Base-by-base conservation (phyloP, 2,888 invertebrate genomes). In the Dryobota labecula region DNA sequence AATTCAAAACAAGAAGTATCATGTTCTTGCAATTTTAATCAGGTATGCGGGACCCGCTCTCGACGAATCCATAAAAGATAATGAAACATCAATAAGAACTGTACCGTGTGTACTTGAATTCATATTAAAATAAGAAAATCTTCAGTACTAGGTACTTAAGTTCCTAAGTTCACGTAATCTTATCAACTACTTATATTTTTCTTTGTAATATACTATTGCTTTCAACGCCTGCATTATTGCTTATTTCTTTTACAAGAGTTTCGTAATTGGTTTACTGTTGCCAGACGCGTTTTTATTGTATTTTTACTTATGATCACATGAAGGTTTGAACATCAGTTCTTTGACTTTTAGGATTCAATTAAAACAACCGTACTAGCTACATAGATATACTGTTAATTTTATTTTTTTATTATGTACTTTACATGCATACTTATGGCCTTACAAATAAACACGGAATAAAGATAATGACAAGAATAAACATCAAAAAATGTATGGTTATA, bases 151-250 rank as follows among this genome's bases (percentile, higher is more conserved):
- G n/a, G n/a, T n/a, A 67, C 72, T 73, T 57, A 66, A 27, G 24
- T 38, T 56, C 63, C 78, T 78, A 57, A 47, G 66, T 68, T 72
- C 54, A 66, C 51, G 27, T 61, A 66, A 70, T 65, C 68, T 51
- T n/a, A 66, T 73, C 70, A 65, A 7, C 64, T 76, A 70, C 27
- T 11, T 72, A 45, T 15, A 30, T 65, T 64, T 65, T 57, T 76
- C 65, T 73, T 83, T 73, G 63, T 67, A 69, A 80, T 66, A 60
- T 27, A 53, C 68, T 72, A 70, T 73, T 41, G 53, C 69, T 70
- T 60, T 70, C 41, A 53, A 38, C 20, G 43, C 20, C 43, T 76
- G 49, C 51, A 80, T 62, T 67, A 71, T 71, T 60, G 24, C 57
- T 53, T 68, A 53, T 54, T 60, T 62, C 36, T 43, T 45, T 51